These are phyloP conservation scores for Garrulus glandarius DNA, from an alignment of 2,797 vertebrate genomes.

Conservation along the genomic window DNA sequence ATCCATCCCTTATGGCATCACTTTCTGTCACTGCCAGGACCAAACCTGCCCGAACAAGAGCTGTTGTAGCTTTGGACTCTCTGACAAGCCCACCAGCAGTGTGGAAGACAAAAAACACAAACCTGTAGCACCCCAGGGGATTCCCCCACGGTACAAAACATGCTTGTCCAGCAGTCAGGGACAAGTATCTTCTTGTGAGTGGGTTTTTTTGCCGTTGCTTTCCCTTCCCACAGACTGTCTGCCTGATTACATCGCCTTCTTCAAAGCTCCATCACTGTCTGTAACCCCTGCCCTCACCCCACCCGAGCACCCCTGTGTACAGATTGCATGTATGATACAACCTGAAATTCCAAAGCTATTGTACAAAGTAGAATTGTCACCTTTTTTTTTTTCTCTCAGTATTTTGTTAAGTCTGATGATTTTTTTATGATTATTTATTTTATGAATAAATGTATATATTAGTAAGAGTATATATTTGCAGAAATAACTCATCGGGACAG, in stretches of 20 bases:
- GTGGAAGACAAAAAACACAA: slow-evolving; percentile 8
- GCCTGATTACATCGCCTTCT: slow-evolving; percentile 23
- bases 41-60: neutral
- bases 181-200: slow-evolving; percentile 46
- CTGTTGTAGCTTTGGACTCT: neutral
- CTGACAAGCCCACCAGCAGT: slow-evolving; percentile 35
- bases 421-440: slow-evolving; percentile 96
- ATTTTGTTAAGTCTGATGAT: slow-evolving; percentile 82
- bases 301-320: slow-evolving; percentile 37
- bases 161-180: slow-evolving; percentile 4
- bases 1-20: neutral
- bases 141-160: neutral
- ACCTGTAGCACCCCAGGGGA: neutral
- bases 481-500: slow-evolving; percentile 80
- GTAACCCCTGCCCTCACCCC: slow-evolving; percentile 18
- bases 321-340: slow-evolving; percentile 70
- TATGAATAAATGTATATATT: slow-evolving; percentile 89
- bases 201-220: neutral
- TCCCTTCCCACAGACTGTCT: slow-evolving; percentile 47
- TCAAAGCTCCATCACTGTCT: slow-evolving; percentile 45
- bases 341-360: slow-evolving; percentile 90
- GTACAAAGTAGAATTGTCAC: slow-evolving; percentile 82
- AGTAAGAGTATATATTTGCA: slow-evolving; percentile 91
- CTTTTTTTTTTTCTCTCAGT: slow-evolving; percentile 1
- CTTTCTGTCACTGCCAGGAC: slow-evolving; percentile 2